Base-by-base conservation (phyloP, 2,888 invertebrate species). In the Sminthurides aquaticus region DNA sequence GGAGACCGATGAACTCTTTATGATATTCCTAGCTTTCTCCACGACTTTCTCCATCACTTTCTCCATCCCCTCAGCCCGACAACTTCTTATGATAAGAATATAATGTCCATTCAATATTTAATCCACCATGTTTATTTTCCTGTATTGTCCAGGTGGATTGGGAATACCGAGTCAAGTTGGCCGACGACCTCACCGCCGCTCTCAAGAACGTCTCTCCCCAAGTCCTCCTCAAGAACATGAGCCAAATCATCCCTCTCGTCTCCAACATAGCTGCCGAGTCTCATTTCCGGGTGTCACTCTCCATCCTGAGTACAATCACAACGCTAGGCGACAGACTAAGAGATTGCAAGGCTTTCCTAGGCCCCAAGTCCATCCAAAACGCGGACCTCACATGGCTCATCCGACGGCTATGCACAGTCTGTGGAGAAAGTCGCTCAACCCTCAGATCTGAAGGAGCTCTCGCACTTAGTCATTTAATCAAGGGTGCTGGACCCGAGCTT, bases 341-440 rank as follows among this genome's bases (percentile, higher is more conserved):
- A 27, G 71, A 71, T 57, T 71, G 71, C 59, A 71, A 71, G 56
- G 28, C 65, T 3, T 67, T 68, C 27, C 60, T 69, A 34, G 69
- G 68, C 22, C 27, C 65, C 0, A 67, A 68, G 29, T 63, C 68
- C 18, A 52, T 71, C n/a, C 69, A 67, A 18, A 66, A 69, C 59
- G 69, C 69, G 11, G 74, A 74, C 60, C 58, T 74, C n/a, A 71
- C 71, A 20, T 72, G 72, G 71, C 59, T 74, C 18, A 57, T 74
- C 48, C 57, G 71, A 25, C 64, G 69, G 57, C 67, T 74, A 24
- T 74, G 74, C 62, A 70, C 69, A 22, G 61, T 72, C 28, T 69
- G 69, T 49, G 71, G 70, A 25, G 74, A 74, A 58, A 69, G 71
- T 34, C 65, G 71, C 48, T 72, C 72, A 20, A 68, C 69, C 8